Percentiles rank a stretch among this genome's conserved stretches.
Conservation (phyloP, 2,888 invertebrate genomes). For the Endotricha flammealis region DNA sequence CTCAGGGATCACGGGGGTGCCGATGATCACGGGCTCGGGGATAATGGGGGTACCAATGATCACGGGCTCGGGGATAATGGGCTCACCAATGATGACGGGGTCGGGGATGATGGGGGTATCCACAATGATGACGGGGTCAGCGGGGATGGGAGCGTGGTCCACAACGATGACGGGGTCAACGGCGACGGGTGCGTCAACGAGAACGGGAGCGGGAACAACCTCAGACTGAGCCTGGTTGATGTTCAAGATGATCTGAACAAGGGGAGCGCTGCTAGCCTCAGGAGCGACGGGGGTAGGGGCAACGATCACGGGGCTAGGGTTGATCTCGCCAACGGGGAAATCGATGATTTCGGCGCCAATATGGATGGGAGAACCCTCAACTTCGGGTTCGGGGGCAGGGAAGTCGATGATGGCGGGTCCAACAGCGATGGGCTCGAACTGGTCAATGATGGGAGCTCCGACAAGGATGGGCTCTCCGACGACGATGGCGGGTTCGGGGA, state of each 20-base stretch:
- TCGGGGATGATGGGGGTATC: conserved; percentile 13
- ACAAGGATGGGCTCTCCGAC: conserved; percentile 1
- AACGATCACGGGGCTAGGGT: conserved; percentile 15
- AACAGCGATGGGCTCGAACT: conserved; percentile 12
- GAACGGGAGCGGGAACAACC: conserved; percentile 13
- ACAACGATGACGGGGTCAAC: neutral
- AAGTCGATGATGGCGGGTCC: conserved; percentile 16
- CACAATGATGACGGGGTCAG: conserved; percentile 15
- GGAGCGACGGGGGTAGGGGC: conserved; percentile 11
- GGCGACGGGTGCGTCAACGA: conserved; percentile 3
- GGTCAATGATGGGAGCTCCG: conserved; percentile 3
- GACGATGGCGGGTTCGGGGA: conserved; percentile 10
- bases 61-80: conserved; percentile 13
- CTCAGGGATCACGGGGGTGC: conserved; percentile 6
- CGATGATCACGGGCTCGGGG: conserved; percentile 6
- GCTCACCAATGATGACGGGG: conserved; percentile 10
- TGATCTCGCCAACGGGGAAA: conserved; percentile 13
- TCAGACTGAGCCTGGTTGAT: conserved; percentile 19
- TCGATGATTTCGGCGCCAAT: conserved; percentile 16
- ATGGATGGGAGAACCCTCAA: conserved; percentile 21
- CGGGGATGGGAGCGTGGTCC: conserved; percentile 4
- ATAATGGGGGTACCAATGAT: neutral
- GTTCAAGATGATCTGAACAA: conserved; percentile 38
- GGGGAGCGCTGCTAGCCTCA: conserved; percentile 22
- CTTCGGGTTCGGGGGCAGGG: too few species aligned